Conservation (phyloP, 2,888 invertebrate species). For the Meganola albula region DNA sequence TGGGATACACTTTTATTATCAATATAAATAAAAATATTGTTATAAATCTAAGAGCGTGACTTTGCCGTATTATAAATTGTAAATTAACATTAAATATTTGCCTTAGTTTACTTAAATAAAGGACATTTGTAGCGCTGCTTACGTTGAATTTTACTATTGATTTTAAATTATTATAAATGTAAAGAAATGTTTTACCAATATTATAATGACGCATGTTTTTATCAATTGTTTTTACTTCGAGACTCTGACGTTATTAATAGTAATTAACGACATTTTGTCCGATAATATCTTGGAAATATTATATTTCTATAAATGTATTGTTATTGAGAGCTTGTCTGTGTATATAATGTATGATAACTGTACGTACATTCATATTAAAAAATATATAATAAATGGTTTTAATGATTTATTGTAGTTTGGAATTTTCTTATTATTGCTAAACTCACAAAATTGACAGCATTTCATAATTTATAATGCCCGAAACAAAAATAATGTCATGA, state of each 20-base stretch:
- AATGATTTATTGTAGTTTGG: slow-evolving; percentile 24
- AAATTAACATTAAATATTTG: slow-evolving; percentile 28
- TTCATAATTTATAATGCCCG: too few relatives aligned
- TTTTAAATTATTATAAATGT: slow-evolving; percentile 8
- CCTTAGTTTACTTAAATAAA: slow-evolving; percentile 20
- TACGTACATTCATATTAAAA: slow-evolving; percentile 57
- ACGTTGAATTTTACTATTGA: neutral
- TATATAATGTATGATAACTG: slow-evolving; percentile 68
- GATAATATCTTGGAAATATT: slow-evolving; percentile 32
- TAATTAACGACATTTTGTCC: slow-evolving; percentile 43
- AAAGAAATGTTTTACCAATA: slow-evolving; percentile 1
- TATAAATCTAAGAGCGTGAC: slow-evolving; percentile 31
- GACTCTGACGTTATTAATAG: slow-evolving; percentile 21
- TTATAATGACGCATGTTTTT: slow-evolving; percentile 1
- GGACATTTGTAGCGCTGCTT: slow-evolving; percentile 14
- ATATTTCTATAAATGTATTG: slow-evolving; percentile 22
- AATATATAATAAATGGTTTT: slow-evolving; percentile 59
- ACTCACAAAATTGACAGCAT: too few relatives aligned
- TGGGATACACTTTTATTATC: slow-evolving; percentile 24
- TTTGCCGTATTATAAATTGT: slow-evolving; percentile 34
- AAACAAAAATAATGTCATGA: too few relatives aligned
- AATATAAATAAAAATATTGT: slow-evolving; percentile 21
- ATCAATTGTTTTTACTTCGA: slow-evolving; percentile 9
- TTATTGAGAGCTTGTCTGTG: slow-evolving; percentile 45
- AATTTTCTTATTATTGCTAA: too few relatives aligned